Conservation (phyloP, 2,113 vertebrate species). For the Triplophysa dalaica region DNA sequence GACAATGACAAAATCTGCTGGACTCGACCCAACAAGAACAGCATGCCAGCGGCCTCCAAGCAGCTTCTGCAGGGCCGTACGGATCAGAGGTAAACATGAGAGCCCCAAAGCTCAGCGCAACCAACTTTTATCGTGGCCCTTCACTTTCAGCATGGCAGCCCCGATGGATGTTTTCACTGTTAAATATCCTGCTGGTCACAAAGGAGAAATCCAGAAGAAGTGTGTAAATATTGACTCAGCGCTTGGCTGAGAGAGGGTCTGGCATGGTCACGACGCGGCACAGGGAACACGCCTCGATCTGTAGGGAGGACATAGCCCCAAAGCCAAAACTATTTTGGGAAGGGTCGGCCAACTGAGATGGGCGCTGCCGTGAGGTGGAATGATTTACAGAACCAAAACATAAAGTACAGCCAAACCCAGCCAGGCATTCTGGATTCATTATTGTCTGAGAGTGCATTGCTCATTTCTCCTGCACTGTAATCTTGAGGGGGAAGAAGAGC, state of each 20-base stretch:
- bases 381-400: constrained; percentile 39
- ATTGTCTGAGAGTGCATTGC: neutral
- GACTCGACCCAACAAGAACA: neutral
- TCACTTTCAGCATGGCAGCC: constrained; percentile 4
- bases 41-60: neutral
- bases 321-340: constrained; percentile 51
- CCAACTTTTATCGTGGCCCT: neutral
- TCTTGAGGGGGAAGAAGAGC: no score
- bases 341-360: constrained; percentile 49
- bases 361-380: constrained; percentile 27
- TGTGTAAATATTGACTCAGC: constrained; percentile 53
- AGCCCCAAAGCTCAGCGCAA: neutral
- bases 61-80: neutral
- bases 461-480: neutral
- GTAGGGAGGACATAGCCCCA: constrained; percentile 21
- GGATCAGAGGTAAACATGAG: neutral
- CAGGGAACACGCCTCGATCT: constrained; percentile 30
- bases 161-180: neutral
- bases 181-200: constrained; percentile 31
- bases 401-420: constrained; percentile 16
- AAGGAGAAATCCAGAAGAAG: constrained; percentile 4
- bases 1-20: neutral
- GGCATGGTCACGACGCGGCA: constrained; percentile 22
- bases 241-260: constrained; percentile 33
- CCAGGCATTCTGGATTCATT: constrained; percentile 4